phyloP scores from a whole-genome alignment of 2,113 vertebrate species.

The Hyperoodon ampullatus region DNA sequence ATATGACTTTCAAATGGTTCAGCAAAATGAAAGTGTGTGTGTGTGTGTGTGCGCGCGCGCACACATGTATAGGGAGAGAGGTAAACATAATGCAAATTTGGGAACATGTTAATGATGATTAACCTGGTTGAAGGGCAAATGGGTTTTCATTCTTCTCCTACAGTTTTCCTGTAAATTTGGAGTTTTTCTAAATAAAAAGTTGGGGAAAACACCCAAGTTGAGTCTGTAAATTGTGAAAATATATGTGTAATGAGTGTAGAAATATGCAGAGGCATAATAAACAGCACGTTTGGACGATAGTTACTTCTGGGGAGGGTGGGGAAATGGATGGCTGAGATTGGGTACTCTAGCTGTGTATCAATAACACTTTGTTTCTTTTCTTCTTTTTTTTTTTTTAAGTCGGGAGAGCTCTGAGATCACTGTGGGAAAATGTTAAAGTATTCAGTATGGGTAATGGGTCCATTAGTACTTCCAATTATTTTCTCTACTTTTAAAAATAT shows the following conservation, averaged over 20 bases:
- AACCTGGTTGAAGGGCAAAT: not conserved
- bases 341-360: not conserved
- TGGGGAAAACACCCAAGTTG: not conserved
- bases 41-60: accelerated
- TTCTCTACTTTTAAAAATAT: not conserved
- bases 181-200: conserved; percentile 9
- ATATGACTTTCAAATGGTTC: not conserved
- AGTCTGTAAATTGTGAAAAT: not conserved
- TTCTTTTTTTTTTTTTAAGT: not conserved
- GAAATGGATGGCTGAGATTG: not conserved
- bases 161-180: not conserved
- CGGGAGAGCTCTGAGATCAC: not conserved
- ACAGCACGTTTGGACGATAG: not conserved
- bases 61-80: no score
- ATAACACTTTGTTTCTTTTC: not conserved
- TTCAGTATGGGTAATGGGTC: not conserved
- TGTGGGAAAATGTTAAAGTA: not conserved
- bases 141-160: not conserved
- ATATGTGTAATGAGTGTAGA: not conserved
- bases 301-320: not conserved
- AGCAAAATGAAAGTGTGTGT: not conserved
- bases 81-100: not conserved
- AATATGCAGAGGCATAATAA: not conserved
- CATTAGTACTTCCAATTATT: not conserved
- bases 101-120: not conserved